These are phyloP conservation scores for Choloepus didactylus DNA, from an alignment of 2,797 vertebrate genomes.

Conservation along the genomic window DNA sequence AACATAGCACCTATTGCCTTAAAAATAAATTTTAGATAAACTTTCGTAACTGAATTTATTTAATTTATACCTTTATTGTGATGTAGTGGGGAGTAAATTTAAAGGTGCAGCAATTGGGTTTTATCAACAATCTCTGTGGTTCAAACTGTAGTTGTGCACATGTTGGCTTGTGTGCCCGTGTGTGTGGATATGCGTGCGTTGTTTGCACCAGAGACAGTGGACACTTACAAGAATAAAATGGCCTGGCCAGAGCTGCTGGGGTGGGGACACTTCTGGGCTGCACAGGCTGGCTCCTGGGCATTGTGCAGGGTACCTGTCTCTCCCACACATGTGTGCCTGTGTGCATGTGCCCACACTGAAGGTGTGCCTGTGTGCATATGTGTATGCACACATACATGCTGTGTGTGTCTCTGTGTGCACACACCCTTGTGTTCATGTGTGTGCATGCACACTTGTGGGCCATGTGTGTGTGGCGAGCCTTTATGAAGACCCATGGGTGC, in stretches of 20 bases:
- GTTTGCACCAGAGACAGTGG: neutral
- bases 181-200: accelerated
- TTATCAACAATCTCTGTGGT: no score
- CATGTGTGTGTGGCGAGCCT: neutral
- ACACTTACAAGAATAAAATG: neutral
- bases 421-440: accelerated
- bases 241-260: accelerated
- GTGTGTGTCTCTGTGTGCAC: neutral
- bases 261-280: accelerated
- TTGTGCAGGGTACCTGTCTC: accelerated
- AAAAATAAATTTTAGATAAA: neutral
- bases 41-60: accelerated
- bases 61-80: accelerated
- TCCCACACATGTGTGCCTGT: accelerated
- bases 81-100: neutral
- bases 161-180: accelerated
- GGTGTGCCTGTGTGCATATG: accelerated
- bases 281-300: accelerated
- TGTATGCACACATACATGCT: neutral
- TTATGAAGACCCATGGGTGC: no score
- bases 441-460: neutral
- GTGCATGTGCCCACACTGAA: neutral
- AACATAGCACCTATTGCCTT: neutral
- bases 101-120: neutral
- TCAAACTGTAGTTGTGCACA: no score